A percentile compares a stretch with the other conserved stretches of the same genome.
These are phyloP conservation scores for Premnoplex brunnescens DNA, from an alignment of 2,797 vertebrate species.

Conservation along the genomic window DNA sequence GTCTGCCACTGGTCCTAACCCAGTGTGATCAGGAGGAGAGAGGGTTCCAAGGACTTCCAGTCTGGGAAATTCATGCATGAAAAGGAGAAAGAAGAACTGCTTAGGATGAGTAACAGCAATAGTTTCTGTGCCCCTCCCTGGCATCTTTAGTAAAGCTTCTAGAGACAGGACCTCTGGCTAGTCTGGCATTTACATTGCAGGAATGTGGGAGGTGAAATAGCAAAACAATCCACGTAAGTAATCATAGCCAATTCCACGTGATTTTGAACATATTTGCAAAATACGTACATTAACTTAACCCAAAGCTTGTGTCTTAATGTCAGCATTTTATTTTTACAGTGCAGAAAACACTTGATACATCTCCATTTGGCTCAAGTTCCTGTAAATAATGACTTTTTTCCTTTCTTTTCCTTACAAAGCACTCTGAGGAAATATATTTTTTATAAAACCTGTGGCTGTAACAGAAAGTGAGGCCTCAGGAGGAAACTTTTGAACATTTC, in stretches of 20 bases:
- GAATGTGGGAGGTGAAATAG: background rate
- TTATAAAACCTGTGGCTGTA: background rate
- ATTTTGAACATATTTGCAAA: background rate
- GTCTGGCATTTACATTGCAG: background rate
- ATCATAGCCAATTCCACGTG: background rate
- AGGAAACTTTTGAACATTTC: background rate
- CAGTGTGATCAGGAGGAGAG: background rate
- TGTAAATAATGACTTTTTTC: background rate
- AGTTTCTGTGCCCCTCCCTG: background rate
- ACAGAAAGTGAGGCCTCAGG: background rate
- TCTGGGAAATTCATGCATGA: background rate
- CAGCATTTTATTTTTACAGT: background rate
- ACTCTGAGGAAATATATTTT: conserved; percentile 18
- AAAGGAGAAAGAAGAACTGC: background rate
- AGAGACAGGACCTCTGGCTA: background rate
- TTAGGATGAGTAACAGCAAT: background rate
- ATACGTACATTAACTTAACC: background rate
- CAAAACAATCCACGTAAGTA: background rate
- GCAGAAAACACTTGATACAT: background rate
- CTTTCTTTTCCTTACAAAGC: conserved; percentile 3
- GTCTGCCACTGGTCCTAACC: background rate
- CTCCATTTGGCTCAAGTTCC: background rate
- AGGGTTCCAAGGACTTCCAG: background rate
- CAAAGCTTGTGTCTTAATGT: background rate
- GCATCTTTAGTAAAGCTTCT: background rate